Evolutionary conservation across 2,797 vertebrate genomes (phyloP), one percentile per base, ranked within the genome.

Genomic region (Balearica regulorum): DNA sequence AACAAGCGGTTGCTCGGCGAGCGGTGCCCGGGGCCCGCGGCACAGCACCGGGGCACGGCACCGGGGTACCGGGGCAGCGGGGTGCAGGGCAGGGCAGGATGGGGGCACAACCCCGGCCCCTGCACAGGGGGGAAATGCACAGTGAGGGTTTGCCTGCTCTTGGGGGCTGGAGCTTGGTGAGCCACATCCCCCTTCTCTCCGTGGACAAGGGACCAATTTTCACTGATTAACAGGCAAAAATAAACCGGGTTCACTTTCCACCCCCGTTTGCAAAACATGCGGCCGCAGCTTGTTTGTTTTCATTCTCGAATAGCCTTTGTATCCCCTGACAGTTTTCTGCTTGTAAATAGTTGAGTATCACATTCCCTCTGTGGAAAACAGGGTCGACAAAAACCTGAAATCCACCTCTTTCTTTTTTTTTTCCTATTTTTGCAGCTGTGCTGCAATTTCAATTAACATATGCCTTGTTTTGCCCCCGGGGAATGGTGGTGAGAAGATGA

Each of bases 391-490:
- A 94, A 96, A n/a, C 61, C 93, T 81, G 76, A 95, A 96, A 92
- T 54, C 57, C 71, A 57, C 65, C 35, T 66, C 65, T 77, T 10
- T 48, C 21, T 55, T 14, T 11, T 11, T 28, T 20, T 6, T 1
- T 4, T 3, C 2, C 6, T 29, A 89, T 93, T 69, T 53, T 93
- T 80, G 58, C 92, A 92, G 91, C 92, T 87, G 78, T 75, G 91
- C 91, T 57, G 64, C 87, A 60, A 89, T 97, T 96, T 95, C 94
- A 93, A 95, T 97, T 95, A 96, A 91, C 94, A 89, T 77, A 75
- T 66, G 71, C 84, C 78, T 87, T 39, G 89, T 71, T 93, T 77
- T 87, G 79, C 82, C 95, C 92, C 57, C 11, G 2, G 94, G 90
- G 89, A 93, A 64, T 2, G n/a, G 68, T 18, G 75, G 64, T 18